Conservation (phyloP, 2,888 invertebrate species). For the Cloeon dipterum region DNA sequence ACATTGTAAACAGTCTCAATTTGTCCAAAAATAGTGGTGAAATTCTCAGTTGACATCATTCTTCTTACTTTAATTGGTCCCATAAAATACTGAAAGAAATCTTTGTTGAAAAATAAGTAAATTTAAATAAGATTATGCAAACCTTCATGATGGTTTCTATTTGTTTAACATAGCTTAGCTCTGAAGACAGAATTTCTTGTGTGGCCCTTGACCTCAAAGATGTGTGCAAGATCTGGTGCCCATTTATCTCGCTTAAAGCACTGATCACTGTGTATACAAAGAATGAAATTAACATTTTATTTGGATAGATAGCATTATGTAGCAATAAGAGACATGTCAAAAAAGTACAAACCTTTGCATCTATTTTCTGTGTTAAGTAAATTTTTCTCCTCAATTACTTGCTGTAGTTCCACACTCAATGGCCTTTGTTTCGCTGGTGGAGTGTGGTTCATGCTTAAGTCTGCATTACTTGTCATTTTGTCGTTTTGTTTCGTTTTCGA, state of each 20-base stretch:
- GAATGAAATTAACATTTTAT: constrained; percentile 2
- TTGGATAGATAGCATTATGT: no score
- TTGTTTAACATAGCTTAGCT: constrained; percentile 41
- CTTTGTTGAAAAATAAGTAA: not conserved
- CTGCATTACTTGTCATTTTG: no score
- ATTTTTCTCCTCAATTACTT: constrained; percentile 34
- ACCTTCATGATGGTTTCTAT: constrained; percentile 37
- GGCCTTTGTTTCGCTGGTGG: constrained; percentile 9
- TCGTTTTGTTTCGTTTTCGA: no score
- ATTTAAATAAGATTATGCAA: constrained; percentile 5
- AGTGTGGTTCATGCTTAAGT: no score
- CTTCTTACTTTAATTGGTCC: constrained; percentile 27
- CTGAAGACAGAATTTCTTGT: constrained; percentile 42
- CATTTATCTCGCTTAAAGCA: constrained; percentile 25
- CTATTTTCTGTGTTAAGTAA: constrained; percentile 34
- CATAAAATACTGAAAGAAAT: constrained; percentile 25
- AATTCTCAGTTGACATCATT: constrained; percentile 23
- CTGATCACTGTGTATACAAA: constrained; percentile 23
- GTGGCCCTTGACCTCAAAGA: constrained; percentile 28
- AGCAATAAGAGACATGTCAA: no score
- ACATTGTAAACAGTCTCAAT: constrained; percentile 36
- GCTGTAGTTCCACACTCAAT: constrained; percentile 31
- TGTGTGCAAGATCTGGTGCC: constrained; percentile 15
- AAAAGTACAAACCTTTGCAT: constrained; percentile 26
- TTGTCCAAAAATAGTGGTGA: constrained; percentile 33